phyloP scores from a whole-genome alignment of 2,797 vertebrate species.

The Labroides dimidiatus region DNA sequence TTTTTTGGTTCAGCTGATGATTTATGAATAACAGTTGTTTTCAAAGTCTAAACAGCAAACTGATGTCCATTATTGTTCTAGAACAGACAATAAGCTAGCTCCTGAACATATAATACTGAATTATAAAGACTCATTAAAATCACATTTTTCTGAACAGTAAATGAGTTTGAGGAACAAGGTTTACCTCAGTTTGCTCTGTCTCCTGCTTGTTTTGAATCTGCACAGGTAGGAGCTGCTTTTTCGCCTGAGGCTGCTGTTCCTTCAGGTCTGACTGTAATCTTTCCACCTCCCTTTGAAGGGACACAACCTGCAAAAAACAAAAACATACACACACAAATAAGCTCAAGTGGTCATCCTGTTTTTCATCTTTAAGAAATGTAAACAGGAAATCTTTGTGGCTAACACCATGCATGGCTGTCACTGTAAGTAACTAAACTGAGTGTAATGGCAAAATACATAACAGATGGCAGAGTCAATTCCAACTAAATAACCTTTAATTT shows the following conservation, averaged over 20 bases:
- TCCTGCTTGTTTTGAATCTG: conserved; percentile 1
- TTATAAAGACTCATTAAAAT: too few species aligned
- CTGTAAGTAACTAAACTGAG: too few species aligned
- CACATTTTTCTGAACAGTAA: too few species aligned
- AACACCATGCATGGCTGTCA: too few species aligned
- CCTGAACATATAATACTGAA: not conserved
- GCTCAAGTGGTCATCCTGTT: too few species aligned
- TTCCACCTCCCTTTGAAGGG: conserved; percentile 14
- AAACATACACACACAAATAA: not conserved
- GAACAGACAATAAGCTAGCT: not conserved
- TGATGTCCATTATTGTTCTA: not conserved
- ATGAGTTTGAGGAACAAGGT: not conserved
- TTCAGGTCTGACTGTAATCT: not conserved
- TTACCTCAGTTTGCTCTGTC: conserved; percentile 22
- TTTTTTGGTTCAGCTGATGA: too few species aligned
- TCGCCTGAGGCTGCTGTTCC: conserved; percentile 13
- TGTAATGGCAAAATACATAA: too few species aligned
- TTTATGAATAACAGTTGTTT: not conserved
- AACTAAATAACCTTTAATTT: too few species aligned
- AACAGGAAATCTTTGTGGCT: not conserved
- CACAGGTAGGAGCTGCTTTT: not conserved
- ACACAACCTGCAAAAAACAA: conserved; percentile 33
- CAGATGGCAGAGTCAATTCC: too few species aligned
- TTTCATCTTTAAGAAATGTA: too few species aligned
- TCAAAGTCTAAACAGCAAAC: not conserved